phyloP scores from a whole-genome alignment of 1,140 invertebrate species.

The Cataglyphis hispanica region DNA sequence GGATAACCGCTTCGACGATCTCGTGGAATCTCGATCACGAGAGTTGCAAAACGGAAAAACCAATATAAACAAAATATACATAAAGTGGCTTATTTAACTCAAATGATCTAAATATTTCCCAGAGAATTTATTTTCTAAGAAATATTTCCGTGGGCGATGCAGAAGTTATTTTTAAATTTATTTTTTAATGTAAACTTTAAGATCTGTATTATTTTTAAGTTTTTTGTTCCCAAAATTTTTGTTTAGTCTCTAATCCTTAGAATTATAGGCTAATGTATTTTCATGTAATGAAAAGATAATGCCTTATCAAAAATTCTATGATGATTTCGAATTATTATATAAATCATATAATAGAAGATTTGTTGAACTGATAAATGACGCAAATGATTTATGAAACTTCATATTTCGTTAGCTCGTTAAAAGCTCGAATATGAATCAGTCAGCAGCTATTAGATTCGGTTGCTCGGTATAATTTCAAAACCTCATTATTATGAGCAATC shows the following conservation, averaged over 20 bases:
- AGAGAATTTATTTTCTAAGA: not conserved
- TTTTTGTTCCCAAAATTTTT: not conserved
- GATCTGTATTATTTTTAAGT: not conserved
- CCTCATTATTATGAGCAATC: conserved; percentile 24
- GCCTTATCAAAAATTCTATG: not conserved
- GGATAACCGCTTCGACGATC: not conserved
- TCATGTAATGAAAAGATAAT: not conserved
- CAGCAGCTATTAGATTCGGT: not conserved
- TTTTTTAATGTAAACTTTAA: not conserved
- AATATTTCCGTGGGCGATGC: not conserved
- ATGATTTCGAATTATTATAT: conserved; percentile 5
- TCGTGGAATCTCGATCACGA: too few species aligned
- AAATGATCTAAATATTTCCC: not conserved
- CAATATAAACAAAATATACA: not conserved
- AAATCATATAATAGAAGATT: not conserved
- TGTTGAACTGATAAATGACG: not conserved
- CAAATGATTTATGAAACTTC: conserved; percentile 15
- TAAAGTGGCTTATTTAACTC: not conserved
- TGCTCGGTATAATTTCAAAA: conserved; percentile 12
- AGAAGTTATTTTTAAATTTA: not conserved
- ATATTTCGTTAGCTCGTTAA: not conserved
- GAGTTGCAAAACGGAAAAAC: not conserved
- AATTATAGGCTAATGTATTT: not conserved
- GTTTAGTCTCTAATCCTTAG: not conserved
- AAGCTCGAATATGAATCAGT: conserved; percentile 26